Conservation (phyloP, 2,113 vertebrate genomes). For the Illadopsis cleaveri region DNA sequence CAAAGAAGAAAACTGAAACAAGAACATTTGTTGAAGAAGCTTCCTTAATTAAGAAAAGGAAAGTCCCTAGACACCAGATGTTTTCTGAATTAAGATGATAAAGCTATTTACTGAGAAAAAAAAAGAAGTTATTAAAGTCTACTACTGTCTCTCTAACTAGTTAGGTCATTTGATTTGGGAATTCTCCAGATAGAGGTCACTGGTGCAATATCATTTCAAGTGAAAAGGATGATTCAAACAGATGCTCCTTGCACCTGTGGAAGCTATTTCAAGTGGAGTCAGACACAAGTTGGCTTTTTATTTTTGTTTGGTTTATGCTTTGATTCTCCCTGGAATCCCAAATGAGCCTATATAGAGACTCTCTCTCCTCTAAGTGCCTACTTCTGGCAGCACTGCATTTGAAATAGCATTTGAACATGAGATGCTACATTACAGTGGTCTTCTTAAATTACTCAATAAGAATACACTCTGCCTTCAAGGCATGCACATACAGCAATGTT, state of each 20-base stretch:
- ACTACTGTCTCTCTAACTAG: background rate
- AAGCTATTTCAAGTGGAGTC: slow-evolving; percentile 31
- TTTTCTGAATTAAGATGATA: background rate
- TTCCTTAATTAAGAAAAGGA: background rate
- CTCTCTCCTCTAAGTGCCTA: slow-evolving; percentile 16
- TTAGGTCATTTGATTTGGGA: slow-evolving; percentile 36
- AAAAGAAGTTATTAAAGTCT: background rate
- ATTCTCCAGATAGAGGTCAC: slow-evolving; percentile 21
- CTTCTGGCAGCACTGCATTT: slow-evolving; percentile 19
- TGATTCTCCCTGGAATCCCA: slow-evolving; percentile 28
- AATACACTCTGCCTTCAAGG: slow-evolving; percentile 16
- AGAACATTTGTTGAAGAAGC: background rate
- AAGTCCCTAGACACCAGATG: background rate
- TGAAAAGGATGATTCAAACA: slow-evolving; percentile 39
- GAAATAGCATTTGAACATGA: slow-evolving; percentile 1
- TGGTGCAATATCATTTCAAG: background rate
- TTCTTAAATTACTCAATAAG: slow-evolving; percentile 42
- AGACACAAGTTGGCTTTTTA: slow-evolving; percentile 39
- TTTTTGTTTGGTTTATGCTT: slow-evolving; percentile 62
- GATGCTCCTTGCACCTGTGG: slow-evolving; percentile 43
- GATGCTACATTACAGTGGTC: background rate
- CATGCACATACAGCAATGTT: background rate
- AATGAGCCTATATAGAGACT: slow-evolving; percentile 4
- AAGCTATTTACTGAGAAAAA: background rate
- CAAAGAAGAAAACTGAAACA: background rate